Evolutionary conservation across 2,113 vertebrate genomes (phyloP), one percentile per base, ranked within the genome.

Genomic region (Pterocles gutturalis): DNA sequence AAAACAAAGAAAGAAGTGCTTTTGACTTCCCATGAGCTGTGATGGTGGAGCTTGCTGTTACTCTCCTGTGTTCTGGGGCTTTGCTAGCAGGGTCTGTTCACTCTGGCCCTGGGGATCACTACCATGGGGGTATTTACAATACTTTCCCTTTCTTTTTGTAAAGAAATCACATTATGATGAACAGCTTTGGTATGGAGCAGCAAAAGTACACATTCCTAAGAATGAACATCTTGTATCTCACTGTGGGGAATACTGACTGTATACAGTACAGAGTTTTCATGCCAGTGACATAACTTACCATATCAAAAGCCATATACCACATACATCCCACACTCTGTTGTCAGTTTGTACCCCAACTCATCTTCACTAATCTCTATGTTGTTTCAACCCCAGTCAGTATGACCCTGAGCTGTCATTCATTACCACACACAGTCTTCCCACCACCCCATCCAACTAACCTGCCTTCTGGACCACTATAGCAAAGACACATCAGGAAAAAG

Each of bases 21-120:
- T 92, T 81, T 60, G 55, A 36, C 6, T 62, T 83, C 41, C 43
- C 16, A 20, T 11, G 61, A 81, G 17, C 67, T 45, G 67, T 38
- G 46, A 86, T 0, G 1, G 31, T 21, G 46, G 34, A 38, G 11
- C 48, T 70, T 1, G 0, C 15, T 29, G 11, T 34, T 18, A 65
- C 29, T 8, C 17, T 91, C 31, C 43, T 13, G 3, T 21, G 15
- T 31, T 88, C 64, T 41, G 36, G 21, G 17, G 17, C 38, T 83
- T 20, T 60, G 86, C 38, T 55, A 34, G 64, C 4, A 60, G 33
- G 19, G 17, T 34, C 46, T 38, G 34, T 16, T 67, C 28, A 17
- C n/a, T 53, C 61, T 57, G 33, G 18, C 29, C 54, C 49, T 19
- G 48, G 46, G 13, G 58, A 84, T 84, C 31, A 51, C 72, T 45